Conservation (phyloP, 2,113 vertebrate genomes). For the Cathartes aura region DNA sequence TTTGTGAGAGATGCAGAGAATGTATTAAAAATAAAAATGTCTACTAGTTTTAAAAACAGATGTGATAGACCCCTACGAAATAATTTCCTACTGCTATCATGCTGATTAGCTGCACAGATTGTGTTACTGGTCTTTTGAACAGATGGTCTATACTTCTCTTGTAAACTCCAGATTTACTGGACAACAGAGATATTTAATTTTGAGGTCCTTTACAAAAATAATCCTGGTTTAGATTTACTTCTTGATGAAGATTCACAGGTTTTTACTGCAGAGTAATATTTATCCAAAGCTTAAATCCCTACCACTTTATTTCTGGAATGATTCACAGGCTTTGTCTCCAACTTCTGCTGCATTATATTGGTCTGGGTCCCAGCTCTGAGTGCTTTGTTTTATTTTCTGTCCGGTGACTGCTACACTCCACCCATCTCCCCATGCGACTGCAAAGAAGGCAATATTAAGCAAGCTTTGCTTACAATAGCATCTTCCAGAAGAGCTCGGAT, state of each 20-base stretch:
- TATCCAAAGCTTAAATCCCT: background rate
- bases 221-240: background rate
- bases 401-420: background rate
- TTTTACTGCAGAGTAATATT: background rate
- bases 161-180: background rate
- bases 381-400: slow-evolving; percentile 31
- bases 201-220: background rate
- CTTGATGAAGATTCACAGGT: background rate
- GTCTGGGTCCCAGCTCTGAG: background rate
- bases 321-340: background rate
- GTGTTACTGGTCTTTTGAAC: background rate
- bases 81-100: background rate
- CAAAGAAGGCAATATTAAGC: background rate
- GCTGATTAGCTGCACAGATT: slow-evolving; percentile 15
- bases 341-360: background rate
- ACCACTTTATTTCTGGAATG: slow-evolving; percentile 8
- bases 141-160: background rate
- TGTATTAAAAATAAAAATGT: background rate
- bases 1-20: background rate
- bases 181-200: background rate
- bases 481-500: background rate
- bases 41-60: background rate
- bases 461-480: background rate
- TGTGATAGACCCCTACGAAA: background rate
- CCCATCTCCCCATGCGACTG: background rate